A percentile compares a stretch with the other conserved stretches of the same genome.
Conservation (phyloP, 2,113 vertebrate species). For the Collichthys lucidus region DNA sequence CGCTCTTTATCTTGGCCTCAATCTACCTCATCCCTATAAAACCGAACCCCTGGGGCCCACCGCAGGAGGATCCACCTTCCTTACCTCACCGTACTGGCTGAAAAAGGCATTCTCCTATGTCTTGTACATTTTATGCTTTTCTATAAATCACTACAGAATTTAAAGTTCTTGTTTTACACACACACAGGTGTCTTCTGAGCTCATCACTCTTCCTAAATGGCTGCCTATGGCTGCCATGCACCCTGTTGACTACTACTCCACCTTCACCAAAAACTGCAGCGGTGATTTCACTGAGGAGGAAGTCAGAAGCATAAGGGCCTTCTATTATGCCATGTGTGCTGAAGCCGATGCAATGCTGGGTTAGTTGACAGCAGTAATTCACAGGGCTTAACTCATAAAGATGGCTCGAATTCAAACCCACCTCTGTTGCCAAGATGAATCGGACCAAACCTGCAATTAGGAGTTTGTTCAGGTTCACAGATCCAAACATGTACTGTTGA, state of each 20-base stretch:
- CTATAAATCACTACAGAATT: background rate
- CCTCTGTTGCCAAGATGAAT: background rate
- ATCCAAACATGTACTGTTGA: background rate
- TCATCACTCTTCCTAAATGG: slow-evolving; percentile 92
- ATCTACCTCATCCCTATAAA: slow-evolving; percentile 94
- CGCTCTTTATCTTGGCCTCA: slow-evolving; percentile 93
- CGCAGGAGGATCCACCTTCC: slow-evolving; percentile 94
- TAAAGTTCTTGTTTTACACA: slow-evolving; percentile 14
- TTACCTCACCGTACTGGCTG: slow-evolving; percentile 94
- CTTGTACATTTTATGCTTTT: background rate
- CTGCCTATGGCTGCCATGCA: slow-evolving; percentile 89
- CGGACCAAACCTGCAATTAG: background rate
- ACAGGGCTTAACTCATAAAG: background rate
- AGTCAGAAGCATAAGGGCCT: slow-evolving; percentile 89
- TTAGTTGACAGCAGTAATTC: slow-evolving; percentile 73
- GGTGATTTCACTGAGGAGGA: slow-evolving; percentile 89
- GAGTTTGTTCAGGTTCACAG: background rate
- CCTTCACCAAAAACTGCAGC: slow-evolving; percentile 97
- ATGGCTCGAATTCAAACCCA: background rate
- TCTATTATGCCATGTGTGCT: slow-evolving; percentile 98
- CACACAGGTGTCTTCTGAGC: slow-evolving; percentile 86
- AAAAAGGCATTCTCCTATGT: slow-evolving; percentile 83
- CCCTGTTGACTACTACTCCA: slow-evolving; percentile 94
- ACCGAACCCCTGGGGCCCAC: slow-evolving; percentile 90
- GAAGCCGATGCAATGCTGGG: slow-evolving; percentile 96